Percentiles rank a stretch among this genome's conserved stretches.
phyloP scores from a whole-genome alignment of 2,113 vertebrate species.

The Nansenia antarctica region DNA sequence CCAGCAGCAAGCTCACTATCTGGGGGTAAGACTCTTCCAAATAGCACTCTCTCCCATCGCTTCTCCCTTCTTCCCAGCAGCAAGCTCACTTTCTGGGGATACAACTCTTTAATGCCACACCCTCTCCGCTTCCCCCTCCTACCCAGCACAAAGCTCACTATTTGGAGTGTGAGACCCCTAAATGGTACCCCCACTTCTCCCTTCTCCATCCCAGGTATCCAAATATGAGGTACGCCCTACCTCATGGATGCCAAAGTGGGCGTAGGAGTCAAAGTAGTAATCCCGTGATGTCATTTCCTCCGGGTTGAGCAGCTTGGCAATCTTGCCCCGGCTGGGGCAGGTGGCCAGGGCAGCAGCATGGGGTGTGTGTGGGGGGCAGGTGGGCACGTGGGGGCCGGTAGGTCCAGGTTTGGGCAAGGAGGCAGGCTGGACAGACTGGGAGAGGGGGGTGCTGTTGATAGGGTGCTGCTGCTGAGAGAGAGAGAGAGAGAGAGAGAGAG shows the following conservation, averaged over 20 bases:
- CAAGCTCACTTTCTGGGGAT: slow-evolving; percentile 43
- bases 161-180: neutral
- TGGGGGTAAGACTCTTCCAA: neutral
- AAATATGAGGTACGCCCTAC: slow-evolving; percentile 66
- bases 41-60: neutral
- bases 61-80: neutral
- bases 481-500: neutral
- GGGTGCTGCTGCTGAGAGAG: slow-evolving; percentile 34
- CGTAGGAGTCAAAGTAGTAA: slow-evolving; percentile 98
- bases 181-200: neutral
- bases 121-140: neutral
- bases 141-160: neutral
- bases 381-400: slow-evolving; percentile 80
- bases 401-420: slow-evolving; percentile 82
- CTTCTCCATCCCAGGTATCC: neutral
- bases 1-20: slow-evolving; percentile 43
- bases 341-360: slow-evolving; percentile 79
- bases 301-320: slow-evolving; percentile 90
- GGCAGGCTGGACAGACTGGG: slow-evolving; percentile 83
- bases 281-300: slow-evolving; percentile 98
- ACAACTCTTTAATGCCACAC: neutral
- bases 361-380: slow-evolving; percentile 65
- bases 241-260: slow-evolving; percentile 98
- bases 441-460: slow-evolving; percentile 70
- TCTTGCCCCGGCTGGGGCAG: slow-evolving; percentile 88